Base-by-base conservation (phyloP, 2,113 vertebrate species). In the Melanerpes formicivorus region DNA sequence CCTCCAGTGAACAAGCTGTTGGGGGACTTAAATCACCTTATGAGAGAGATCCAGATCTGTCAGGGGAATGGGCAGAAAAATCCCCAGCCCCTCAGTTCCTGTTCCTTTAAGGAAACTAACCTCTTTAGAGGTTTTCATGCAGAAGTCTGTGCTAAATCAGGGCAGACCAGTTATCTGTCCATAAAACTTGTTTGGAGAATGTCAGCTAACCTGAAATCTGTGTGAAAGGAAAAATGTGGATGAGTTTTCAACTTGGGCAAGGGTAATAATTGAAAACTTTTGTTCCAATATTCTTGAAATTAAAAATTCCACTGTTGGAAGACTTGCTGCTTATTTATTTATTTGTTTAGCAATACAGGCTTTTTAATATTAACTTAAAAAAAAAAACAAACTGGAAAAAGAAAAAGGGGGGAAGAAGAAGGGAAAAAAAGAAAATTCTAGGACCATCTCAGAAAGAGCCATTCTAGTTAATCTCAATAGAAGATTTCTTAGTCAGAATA, bases 111-210 rank as follows among this genome's bases (percentile, higher is more conserved):
- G 80, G 54, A 79, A 67, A 5, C 15, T 48, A 74, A 1, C 14
- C 23, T 50, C 42, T 62, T 55, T 72, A 34, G 40, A 3, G 11
- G 29, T 69, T 42, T 64, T 8, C 42, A 77, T 44, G n/a, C 16
- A n/a, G 48, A 90, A 9, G 5, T 78, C 55, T 84, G 4, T 58
- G 40, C 44, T 90, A 32, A 67, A 72, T 75, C 37, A 72, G 14
- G 13, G 32, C 10, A 50, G 58, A 12, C 1, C 3, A 18, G 1
- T 66, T 44, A 48, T 3, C 14, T 55, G 7, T 21, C 11, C 4
- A 1, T 72, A 42, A 7, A 25, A 5, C 71, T 80, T 86, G 13
- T 86, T 74, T 80, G 32, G 21, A 54, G 88, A 88, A 93, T 21
- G 40, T 16, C 23, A 88, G 8, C 30, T 42, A 81, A 75, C 34